Evolutionary conservation across 2,113 vertebrate genomes (phyloP).

Genomic region (Enhydra lutris): DNA sequence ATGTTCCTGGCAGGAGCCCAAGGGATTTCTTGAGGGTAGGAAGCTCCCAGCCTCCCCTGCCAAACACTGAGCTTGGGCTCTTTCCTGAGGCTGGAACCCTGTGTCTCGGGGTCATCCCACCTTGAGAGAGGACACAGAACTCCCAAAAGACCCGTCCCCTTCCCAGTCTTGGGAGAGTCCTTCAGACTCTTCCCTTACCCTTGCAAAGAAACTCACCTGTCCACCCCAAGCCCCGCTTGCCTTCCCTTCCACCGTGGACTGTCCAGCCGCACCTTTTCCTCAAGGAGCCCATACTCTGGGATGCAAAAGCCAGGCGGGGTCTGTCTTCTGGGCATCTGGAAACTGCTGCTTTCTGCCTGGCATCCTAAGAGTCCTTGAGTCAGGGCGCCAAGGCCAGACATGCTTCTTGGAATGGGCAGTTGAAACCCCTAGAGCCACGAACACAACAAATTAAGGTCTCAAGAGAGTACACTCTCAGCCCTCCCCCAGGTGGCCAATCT

Average conservation of each 20-base stretch:
- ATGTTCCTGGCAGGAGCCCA: neutral
- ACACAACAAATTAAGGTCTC: neutral
- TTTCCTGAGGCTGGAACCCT: neutral
- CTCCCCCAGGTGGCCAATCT: neutral
- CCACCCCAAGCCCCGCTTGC: too few species aligned
- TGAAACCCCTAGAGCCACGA: neutral
- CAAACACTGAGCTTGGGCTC: neutral
- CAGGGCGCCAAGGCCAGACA: neutral
- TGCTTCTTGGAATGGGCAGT: neutral
- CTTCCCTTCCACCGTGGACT: neutral
- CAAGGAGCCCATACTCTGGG: neutral
- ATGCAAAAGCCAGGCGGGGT: neutral
- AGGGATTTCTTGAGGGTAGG: accelerated
- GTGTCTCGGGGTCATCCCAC: neutral
- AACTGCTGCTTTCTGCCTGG: neutral
- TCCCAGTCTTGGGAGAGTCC: neutral
- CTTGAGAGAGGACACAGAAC: accelerated
- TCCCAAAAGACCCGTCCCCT: neutral
- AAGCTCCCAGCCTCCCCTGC: neutral
- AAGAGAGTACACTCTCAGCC: neutral
- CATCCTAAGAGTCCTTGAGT: too few species aligned
- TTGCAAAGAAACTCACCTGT: neutral
- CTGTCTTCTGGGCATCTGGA: too few species aligned
- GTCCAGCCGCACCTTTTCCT: too few species aligned
- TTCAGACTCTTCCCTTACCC: neutral